Base-by-base conservation (phyloP, 2,888 invertebrate genomes). In the Rugalucina vietnamica region DNA sequence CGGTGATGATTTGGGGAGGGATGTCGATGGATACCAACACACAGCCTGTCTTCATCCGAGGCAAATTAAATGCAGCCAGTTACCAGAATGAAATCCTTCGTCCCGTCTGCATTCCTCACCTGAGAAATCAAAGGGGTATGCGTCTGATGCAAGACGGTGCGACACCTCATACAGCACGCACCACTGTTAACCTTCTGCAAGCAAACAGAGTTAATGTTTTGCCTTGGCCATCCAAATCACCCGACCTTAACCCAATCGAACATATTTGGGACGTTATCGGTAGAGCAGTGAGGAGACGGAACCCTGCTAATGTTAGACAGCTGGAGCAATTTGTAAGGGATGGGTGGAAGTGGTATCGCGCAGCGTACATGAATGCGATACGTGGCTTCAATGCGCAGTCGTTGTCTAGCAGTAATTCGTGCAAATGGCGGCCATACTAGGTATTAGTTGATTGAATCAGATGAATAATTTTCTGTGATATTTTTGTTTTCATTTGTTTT, bases 211-310 rank as follows among this genome's bases (percentile, higher is more conserved):
- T 76, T 21, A 37, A 29, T 43, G 49, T 69, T n/a, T 32, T 69
- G 12, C 65, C 65, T 14, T 76, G 65, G 76, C 54, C 39, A 24
- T 21, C 76, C 10, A 27, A n/a, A 10, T 39, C 39, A 27, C 76
- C 69, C 4, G 76, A 76, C 27, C 76, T 69, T n/a, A 76, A 76
- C 36, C 65, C 69, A 21, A 76, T 76, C 24, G 76, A 76, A 37
- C 36, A 57, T 29, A 4, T 76, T 8, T 71, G 71, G 71, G 70
- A 71, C 37, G 34, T 3, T 18, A 24, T 71, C 5, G 71, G 71
- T 10, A n/a, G n/a, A n/a, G n/a, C n/a, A n/a, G n/a, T n/a, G n/a
- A n/a, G n/a, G n/a, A n/a, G n/a, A n/a, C n/a, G n/a, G n/a, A n/a
- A n/a, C n/a, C n/a, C n/a, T n/a, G n/a, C n/a, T n/a, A n/a, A n/a